A percentile compares a stretch with the other conserved stretches of the same genome.
These are phyloP conservation scores for Xenops minutus DNA, from an alignment of 2,797 vertebrate genomes.

Conservation along the genomic window DNA sequence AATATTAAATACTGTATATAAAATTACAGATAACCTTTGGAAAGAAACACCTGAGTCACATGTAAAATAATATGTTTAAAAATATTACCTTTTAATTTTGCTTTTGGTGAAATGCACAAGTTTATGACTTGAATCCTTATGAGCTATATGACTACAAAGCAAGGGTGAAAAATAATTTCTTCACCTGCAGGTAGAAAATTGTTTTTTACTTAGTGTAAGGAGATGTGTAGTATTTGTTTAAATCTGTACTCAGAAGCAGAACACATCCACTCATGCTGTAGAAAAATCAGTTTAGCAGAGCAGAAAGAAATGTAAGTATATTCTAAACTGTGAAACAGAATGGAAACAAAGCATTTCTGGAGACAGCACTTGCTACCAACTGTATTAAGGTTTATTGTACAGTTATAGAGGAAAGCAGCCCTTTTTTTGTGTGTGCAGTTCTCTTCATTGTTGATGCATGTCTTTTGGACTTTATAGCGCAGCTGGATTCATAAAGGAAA, in stretches of 20 bases:
- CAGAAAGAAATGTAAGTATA: background rate
- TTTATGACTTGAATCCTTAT: constrained; percentile 3
- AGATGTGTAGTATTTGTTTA: constrained; percentile 45
- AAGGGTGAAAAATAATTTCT: constrained; percentile 33
- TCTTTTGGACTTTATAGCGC: background rate
- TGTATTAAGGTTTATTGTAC: background rate
- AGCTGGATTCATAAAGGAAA: background rate
- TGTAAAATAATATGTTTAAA: constrained; percentile 31
- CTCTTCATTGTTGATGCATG: background rate
- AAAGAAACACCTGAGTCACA: constrained; percentile 6
- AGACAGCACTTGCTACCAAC: background rate
- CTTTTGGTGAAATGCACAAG: background rate
- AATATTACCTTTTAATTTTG: constrained; percentile 32
- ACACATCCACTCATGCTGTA: background rate
- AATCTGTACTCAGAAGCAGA: constrained; percentile 35
- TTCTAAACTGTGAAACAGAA: constrained; percentile 11
- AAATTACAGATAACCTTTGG: constrained; percentile 10
- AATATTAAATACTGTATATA: constrained; percentile 10
- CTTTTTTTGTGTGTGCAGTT: background rate
- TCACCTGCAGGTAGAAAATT: constrained; percentile 42
- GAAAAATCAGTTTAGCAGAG: constrained; percentile 53
- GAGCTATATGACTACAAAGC: background rate
- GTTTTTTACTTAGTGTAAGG: constrained; percentile 52
- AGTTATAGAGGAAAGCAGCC: background rate
- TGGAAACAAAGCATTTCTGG: background rate